Percentiles rank a stretch among this genome's conserved stretches.
phyloP scores from a whole-genome alignment of 1,140 invertebrate genomes.

The Solenopsis fugax region DNA sequence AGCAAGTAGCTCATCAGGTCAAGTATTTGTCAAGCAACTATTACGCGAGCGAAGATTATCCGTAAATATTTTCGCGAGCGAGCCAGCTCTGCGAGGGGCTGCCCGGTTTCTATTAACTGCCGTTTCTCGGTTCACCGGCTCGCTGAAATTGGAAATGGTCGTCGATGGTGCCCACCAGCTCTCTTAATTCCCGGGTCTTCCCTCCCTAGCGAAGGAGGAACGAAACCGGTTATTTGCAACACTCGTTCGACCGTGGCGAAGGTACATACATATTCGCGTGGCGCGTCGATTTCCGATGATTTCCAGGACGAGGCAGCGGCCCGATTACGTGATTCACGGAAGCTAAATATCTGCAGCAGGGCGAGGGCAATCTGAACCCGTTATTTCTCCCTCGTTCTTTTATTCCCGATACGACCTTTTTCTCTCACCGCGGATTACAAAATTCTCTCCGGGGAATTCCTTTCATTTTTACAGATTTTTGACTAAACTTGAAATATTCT shows the following conservation, averaged over 20 bases:
- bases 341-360: background rate
- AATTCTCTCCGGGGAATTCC: background rate
- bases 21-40: constrained; percentile 47
- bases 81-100: background rate
- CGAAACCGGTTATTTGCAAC: constrained; percentile 51
- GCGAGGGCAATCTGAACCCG: constrained; percentile 19
- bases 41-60: constrained; percentile 41
- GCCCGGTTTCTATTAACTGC: constrained; percentile 39
- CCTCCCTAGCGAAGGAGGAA: background rate
- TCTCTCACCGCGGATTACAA: background rate
- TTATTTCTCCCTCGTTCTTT: constrained; percentile 25
- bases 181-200: constrained; percentile 44
- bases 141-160: constrained; percentile 59
- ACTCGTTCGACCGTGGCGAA: constrained; percentile 9
- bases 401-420: constrained; percentile 3
- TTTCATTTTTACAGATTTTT: constrained; percentile 15
- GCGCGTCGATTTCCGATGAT: constrained; percentile 48
- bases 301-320: constrained; percentile 9
- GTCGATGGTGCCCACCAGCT: constrained; percentile 8
- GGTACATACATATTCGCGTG: constrained; percentile 4
- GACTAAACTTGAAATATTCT: constrained; percentile 9
- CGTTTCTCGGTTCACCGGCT: constrained; percentile 43
- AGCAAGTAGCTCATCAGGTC: background rate
- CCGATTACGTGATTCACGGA: constrained; percentile 43
- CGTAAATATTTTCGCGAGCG: constrained; percentile 50